Evolutionary conservation across 2,113 vertebrate species (phyloP).

Genomic region (Pycnonotus jocosus): DNA sequence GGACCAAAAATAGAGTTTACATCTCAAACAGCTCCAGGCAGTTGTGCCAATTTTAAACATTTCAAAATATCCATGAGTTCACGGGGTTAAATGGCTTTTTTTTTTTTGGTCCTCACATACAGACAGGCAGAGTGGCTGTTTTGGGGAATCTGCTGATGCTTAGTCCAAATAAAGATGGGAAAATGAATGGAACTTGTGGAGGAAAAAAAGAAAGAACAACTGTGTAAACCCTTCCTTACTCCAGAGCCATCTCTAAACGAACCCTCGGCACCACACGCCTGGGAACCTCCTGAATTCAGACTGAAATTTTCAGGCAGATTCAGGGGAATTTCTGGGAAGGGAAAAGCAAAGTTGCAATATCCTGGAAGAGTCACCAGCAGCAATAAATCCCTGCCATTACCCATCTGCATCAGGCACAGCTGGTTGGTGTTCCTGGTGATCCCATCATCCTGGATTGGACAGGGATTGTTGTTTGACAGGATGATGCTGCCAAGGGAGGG

Average conservation of each 20-base stretch:
- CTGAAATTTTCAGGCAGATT: not conserved
- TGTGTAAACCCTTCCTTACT: not conserved
- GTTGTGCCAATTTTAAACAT: not conserved
- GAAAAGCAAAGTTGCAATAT: not conserved
- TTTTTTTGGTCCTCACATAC: not conserved
- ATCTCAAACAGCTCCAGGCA: not conserved
- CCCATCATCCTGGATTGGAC: not conserved
- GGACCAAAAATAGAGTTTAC: not conserved
- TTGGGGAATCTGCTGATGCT: not conserved
- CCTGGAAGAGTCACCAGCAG: not conserved
- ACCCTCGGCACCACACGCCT: fast-evolving
- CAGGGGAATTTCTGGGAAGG: not conserved
- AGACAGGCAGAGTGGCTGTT: not conserved
- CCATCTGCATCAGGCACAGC: fast-evolving
- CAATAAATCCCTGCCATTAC: fast-evolving
- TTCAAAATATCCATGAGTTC: not conserved
- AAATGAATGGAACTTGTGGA: not conserved
- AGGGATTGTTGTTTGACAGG: fast-evolving
- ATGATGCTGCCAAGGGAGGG: not conserved
- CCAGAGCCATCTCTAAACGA: not conserved
- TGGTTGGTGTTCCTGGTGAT: not conserved
- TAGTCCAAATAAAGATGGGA: not conserved
- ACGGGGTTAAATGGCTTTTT: not conserved
- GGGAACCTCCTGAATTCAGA: not conserved
- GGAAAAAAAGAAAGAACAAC: not conserved